phyloP scores from a whole-genome alignment of 2,113 vertebrate genomes.

The Daboia siamensis region DNA sequence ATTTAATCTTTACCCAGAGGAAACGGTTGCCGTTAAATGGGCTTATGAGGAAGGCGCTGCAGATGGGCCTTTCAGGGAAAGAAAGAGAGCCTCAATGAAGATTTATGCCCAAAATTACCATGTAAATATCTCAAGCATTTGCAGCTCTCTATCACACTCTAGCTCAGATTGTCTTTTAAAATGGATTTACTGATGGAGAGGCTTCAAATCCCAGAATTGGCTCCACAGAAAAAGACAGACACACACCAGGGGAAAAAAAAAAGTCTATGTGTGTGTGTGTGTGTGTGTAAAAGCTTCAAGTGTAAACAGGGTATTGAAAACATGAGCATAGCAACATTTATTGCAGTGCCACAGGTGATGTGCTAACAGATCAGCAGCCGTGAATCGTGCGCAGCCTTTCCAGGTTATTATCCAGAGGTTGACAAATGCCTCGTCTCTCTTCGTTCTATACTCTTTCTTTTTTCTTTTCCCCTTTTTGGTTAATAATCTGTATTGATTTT shows the following conservation, averaged over 20 bases:
- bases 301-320: accelerated
- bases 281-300: slow-evolving; percentile 12
- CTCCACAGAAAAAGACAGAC: slow-evolving; percentile 2
- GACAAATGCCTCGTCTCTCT: slow-evolving; percentile 13
- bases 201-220: slow-evolving; percentile 1
- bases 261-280: not conserved
- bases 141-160: not conserved
- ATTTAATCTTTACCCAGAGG: not conserved
- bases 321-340: not conserved
- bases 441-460: slow-evolving; percentile 24
- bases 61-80: not conserved
- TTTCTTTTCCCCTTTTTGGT: not conserved
- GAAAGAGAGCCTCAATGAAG: not conserved
- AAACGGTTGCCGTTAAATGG: not conserved
- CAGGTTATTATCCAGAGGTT: slow-evolving; percentile 10
- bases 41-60: not conserved
- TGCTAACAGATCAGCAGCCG: slow-evolving; percentile 17
- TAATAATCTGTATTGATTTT: slow-evolving; percentile 57
- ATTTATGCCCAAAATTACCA: slow-evolving; percentile 50
- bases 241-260: not conserved
- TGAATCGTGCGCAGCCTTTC: slow-evolving; percentile 31
- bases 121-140: slow-evolving; percentile 40
- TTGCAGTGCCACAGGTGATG: not conserved
- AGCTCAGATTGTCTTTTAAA: slow-evolving; percentile 30
- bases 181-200: slow-evolving; percentile 21